These are phyloP conservation scores for Lampris incognitus DNA, from an alignment of 2,113 vertebrate species.

Conservation along the genomic window DNA sequence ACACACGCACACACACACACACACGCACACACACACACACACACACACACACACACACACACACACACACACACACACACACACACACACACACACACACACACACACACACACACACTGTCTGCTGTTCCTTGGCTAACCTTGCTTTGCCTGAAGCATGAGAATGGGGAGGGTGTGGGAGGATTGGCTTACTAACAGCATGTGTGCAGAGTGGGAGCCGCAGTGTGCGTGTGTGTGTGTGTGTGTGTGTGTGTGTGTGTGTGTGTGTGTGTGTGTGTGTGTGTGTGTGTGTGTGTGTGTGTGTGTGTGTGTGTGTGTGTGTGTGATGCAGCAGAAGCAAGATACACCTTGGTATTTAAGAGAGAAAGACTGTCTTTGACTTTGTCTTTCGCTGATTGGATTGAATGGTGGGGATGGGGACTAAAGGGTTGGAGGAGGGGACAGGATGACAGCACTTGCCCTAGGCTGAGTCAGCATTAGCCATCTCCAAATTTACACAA, in stretches of 20 bases:
- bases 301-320: slow-evolving; percentile 1
- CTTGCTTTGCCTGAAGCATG: slow-evolving; percentile 63
- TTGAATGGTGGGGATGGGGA: slow-evolving; percentile 2
- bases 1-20: slow-evolving; percentile 29
- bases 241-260: neutral
- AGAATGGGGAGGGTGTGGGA: slow-evolving; percentile 33
- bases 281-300: slow-evolving; percentile 7
- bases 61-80: slow-evolving; percentile 2
- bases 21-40: neutral
- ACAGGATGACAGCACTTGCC: slow-evolving; percentile 20
- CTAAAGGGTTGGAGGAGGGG: slow-evolving; percentile 32
- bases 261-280: neutral
- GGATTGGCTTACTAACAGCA: slow-evolving; percentile 52
- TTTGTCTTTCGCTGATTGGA: neutral
- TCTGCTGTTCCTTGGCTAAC: slow-evolving; percentile 50
- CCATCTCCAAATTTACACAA: slow-evolving; percentile 8
- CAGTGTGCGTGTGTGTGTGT: neutral
- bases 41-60: slow-evolving; percentile 33
- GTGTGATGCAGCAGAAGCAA: neutral
- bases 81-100: slow-evolving; percentile 33
- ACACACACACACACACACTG: slow-evolving; percentile 9
- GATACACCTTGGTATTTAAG: neutral
- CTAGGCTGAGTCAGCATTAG: slow-evolving; percentile 61
- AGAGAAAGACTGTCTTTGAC: neutral
- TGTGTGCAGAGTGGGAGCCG: slow-evolving; percentile 32